Conservation (phyloP, 2,113 vertebrate genomes). For the Oxyura jamaicensis region DNA sequence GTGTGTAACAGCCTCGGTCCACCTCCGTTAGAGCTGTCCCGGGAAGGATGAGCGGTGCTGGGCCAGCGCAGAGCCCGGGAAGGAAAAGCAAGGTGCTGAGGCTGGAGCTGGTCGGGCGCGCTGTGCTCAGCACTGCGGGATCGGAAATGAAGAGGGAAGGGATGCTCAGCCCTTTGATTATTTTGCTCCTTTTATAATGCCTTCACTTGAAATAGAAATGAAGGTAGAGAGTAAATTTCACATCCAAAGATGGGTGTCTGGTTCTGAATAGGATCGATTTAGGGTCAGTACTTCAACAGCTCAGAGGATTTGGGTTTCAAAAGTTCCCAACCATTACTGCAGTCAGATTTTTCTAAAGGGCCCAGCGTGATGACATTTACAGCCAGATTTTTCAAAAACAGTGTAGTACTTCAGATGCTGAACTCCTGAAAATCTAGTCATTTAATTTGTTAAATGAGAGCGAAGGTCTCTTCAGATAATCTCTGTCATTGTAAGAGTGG, state of each 20-base stretch:
- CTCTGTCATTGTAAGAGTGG: background rate
- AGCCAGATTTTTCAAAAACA: slow-evolving; percentile 57
- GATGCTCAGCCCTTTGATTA: background rate
- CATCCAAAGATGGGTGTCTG: slow-evolving; percentile 12
- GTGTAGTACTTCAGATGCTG: slow-evolving; percentile 31
- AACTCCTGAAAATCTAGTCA: slow-evolving; percentile 48
- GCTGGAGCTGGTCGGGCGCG: fast-evolving
- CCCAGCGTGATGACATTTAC: slow-evolving; percentile 47
- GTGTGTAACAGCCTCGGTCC: background rate
- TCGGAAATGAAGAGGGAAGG: background rate
- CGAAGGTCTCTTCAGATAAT: slow-evolving; percentile 53
- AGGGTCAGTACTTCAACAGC: slow-evolving; percentile 2
- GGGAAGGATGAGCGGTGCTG: background rate
- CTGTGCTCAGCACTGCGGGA: background rate
- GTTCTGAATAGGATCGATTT: background rate
- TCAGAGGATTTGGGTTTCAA: background rate
- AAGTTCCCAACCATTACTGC: slow-evolving; percentile 36
- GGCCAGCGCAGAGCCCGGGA: fast-evolving
- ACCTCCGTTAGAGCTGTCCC: fast-evolving
- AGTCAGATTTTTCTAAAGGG: slow-evolving; percentile 46
- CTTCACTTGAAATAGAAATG: background rate
- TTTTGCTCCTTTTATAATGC: background rate
- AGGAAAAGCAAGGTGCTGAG: fast-evolving
- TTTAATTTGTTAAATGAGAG: slow-evolving; percentile 70
- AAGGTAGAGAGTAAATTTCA: background rate